phyloP scores from a whole-genome alignment of 1,140 invertebrate species.

The Plodia interpunctella region DNA sequence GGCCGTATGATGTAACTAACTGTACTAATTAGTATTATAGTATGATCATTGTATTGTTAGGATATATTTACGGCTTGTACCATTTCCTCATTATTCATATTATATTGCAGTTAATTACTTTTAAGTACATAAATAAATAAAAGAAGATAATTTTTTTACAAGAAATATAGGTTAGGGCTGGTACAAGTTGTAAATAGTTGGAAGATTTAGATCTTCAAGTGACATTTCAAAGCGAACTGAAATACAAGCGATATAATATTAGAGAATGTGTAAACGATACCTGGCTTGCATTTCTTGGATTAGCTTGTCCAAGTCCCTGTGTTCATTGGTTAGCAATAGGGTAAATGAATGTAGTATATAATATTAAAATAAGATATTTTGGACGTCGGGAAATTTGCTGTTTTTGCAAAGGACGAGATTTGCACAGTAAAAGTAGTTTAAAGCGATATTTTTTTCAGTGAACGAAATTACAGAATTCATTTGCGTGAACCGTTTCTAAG shows the following conservation, averaged over 20 bases:
- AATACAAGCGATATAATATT: neutral
- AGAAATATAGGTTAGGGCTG: neutral
- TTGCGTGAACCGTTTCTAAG: neutral
- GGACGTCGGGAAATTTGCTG: constrained; percentile 25
- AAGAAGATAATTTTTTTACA: constrained; percentile 8
- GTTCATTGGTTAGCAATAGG: constrained; percentile 59
- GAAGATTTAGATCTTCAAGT: neutral
- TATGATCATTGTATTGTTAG: neutral
- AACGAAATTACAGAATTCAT: neutral
- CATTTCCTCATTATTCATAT: constrained; percentile 24
- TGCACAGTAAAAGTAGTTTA: constrained; percentile 6
- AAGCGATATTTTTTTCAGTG: neutral
- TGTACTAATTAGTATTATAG: neutral
- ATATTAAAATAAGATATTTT: constrained; percentile 23
- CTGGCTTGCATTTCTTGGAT: constrained; percentile 39
- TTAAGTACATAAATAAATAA: constrained; percentile 14
- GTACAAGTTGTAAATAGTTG: neutral
- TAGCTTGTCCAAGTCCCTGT: constrained; percentile 53
- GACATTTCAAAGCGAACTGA: neutral
- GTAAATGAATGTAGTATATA: constrained; percentile 24
- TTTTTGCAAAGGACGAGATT: constrained; percentile 19
- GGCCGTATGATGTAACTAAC: constrained; percentile 7
- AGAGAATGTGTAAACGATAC: constrained; percentile 14
- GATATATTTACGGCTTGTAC: neutral
- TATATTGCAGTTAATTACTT: constrained; percentile 18